phyloP scores from a whole-genome alignment of 2,113 vertebrate genomes.

The Perccottus glenii region DNA sequence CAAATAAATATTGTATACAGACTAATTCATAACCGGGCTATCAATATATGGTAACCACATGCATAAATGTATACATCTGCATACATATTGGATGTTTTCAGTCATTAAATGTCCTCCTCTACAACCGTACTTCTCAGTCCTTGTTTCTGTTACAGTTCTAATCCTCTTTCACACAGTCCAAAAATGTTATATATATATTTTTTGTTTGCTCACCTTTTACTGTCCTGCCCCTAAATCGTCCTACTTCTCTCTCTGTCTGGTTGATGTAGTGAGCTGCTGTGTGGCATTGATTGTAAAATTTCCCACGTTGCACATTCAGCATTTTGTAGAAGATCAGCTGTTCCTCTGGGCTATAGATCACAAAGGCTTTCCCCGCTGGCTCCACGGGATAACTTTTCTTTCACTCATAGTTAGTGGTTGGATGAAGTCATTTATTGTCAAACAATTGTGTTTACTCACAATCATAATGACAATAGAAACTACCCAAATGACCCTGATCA shows the following conservation, averaged over 20 bases:
- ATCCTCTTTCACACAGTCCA: conserved; percentile 8
- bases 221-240: conserved; percentile 33
- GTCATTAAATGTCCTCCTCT: background rate
- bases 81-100: conserved; percentile 1
- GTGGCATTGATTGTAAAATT: conserved; percentile 59
- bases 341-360: conserved; percentile 58
- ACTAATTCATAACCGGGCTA: background rate
- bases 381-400: background rate
- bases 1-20: background rate
- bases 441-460: no score
- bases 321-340: conserved; percentile 59
- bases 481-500: no score
- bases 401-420: no score
- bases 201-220: conserved; percentile 34
- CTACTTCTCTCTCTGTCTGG: conserved; percentile 1
- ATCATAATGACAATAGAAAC: no score
- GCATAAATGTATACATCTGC: background rate
- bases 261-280: conserved; percentile 59
- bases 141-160: conserved; percentile 16
- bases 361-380: conserved; percentile 11
- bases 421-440: no score
- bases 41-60: background rate
- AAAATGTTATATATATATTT: conserved; percentile 8
- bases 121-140: conserved; percentile 7
- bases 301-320: conserved; percentile 66